Conservation (phyloP, 1,140 invertebrate genomes). For the Drosophila lini region DNA sequence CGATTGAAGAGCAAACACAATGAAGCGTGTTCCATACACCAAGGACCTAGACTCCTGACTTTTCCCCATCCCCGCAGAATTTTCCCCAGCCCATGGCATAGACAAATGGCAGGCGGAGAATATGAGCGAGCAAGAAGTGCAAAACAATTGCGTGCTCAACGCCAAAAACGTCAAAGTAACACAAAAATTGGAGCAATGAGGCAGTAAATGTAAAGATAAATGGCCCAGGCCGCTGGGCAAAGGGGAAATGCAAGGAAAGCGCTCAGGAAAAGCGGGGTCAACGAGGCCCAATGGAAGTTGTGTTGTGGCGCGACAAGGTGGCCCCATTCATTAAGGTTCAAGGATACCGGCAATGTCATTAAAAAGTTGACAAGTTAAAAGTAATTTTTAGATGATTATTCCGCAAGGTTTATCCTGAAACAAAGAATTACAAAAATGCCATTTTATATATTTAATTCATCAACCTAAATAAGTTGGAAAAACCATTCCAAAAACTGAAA, state of each 20-base stretch:
- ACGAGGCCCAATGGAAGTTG: constrained; percentile 21
- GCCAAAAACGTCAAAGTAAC: constrained; percentile 76
- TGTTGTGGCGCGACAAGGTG: constrained; percentile 18
- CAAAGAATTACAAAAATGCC: not conserved
- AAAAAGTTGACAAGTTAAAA: not conserved
- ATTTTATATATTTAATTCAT: not conserved
- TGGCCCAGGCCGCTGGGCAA: constrained; percentile 41
- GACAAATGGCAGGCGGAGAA: constrained; percentile 50
- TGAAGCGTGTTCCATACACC: constrained; percentile 57
- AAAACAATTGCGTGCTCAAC: constrained; percentile 82
- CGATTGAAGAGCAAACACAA: constrained; percentile 55
- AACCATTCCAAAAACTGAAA: not conserved
- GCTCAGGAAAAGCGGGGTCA: constrained; percentile 9
- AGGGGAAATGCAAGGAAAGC: not conserved
- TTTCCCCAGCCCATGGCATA: constrained; percentile 26
- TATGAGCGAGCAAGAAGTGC: constrained; percentile 67
- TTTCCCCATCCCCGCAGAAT: not conserved
- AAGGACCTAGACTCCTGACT: constrained; percentile 27
- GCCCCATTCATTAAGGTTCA: constrained; percentile 12
- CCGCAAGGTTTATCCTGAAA: too few species aligned
- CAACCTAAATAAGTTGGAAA: not conserved
- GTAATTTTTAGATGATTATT: not conserved
- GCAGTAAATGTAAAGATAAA: constrained; percentile 75
- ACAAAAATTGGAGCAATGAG: constrained; percentile 53
- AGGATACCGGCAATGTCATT: constrained; percentile 8